phyloP scores from a whole-genome alignment of 2,888 invertebrate species.

The Spodoptera picta region DNA sequence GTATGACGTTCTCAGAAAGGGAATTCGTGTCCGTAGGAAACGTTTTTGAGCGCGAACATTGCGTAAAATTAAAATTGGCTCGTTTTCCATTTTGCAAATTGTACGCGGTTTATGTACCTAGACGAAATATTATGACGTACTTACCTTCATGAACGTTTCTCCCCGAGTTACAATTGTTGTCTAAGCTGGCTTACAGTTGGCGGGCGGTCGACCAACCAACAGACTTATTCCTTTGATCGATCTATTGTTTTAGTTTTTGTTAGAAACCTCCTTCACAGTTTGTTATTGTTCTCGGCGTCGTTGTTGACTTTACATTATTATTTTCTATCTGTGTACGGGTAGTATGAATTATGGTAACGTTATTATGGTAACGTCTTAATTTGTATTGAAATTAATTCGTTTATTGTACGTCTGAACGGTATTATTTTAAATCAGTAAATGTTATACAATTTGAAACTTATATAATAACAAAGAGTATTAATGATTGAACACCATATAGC shows the following conservation, averaged over 20 bases:
- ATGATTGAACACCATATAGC: no score
- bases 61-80: conserved; percentile 72
- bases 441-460: background rate
- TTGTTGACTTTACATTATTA: conserved; percentile 5
- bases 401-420: background rate
- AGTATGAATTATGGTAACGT: conserved; percentile 1
- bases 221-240: conserved; percentile 36
- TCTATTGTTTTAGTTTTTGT: conserved; percentile 36
- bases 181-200: conserved; percentile 35
- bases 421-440: conserved; percentile 1
- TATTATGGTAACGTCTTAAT: background rate
- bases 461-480: no score
- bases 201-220: conserved; percentile 9
- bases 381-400: background rate
- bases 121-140: conserved; percentile 41
- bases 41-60: conserved; percentile 55
- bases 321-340: conserved; percentile 1
- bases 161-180: conserved; percentile 21
- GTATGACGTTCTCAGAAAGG: conserved; percentile 69
- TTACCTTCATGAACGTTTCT: conserved; percentile 32
- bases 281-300: conserved; percentile 10
- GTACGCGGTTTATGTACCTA: conserved; percentile 46
- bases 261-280: conserved; percentile 10
- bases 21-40: conserved; percentile 60
- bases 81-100: conserved; percentile 59